Evolutionary conservation across 64 coral and sea anemone genomes (phyloP), one percentile per base, ranked within the genome.

Genomic region (Montipora efflorescens): DNA sequence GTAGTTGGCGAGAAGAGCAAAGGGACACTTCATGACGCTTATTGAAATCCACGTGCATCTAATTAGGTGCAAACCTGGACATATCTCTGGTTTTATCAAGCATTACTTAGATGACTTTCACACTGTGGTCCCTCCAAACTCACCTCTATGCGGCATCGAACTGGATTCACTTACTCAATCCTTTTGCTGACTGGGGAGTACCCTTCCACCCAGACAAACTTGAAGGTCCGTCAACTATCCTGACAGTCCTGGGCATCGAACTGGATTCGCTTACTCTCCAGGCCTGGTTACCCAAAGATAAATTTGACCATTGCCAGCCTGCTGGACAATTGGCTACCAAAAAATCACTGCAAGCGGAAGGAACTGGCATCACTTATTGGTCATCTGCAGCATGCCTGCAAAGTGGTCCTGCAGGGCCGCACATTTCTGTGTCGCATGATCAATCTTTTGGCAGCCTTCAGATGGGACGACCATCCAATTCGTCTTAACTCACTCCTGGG

Each of bases 31-130:
- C n/a, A n/a, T n/a, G n/a, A n/a, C n/a, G n/a, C n/a, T n/a, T n/a
- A n/a, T n/a, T n/a, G n/a, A n/a, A n/a, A n/a, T n/a, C n/a, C n/a
- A n/a, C n/a, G n/a, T n/a, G n/a, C n/a, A n/a, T n/a, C n/a, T n/a
- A n/a, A n/a, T n/a, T n/a, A n/a, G n/a, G n/a, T n/a, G n/a, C n/a
- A n/a, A n/a, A n/a, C n/a, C n/a, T n/a, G n/a, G n/a, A n/a, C n/a
- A n/a, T n/a, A n/a, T n/a, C n/a, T n/a, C n/a, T n/a, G n/a, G 6
- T 58, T 8, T n/a, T 55, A 7, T 94, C 4, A 14, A 58, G 7
- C 90, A 92, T 25, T 84, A 79, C 52, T 19, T 76, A 20, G 90
- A 92, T 55, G 90, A 92, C 48, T 82, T 64, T 64, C 13, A 64
- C 59, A 64, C 59, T 64, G 3, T 64, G 59, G 59, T 2, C 13